Evolutionary conservation across 2,797 vertebrate genomes (phyloP), one percentile per base, ranked within the genome.

Genomic region (Microcaecilia unicolor): DNA sequence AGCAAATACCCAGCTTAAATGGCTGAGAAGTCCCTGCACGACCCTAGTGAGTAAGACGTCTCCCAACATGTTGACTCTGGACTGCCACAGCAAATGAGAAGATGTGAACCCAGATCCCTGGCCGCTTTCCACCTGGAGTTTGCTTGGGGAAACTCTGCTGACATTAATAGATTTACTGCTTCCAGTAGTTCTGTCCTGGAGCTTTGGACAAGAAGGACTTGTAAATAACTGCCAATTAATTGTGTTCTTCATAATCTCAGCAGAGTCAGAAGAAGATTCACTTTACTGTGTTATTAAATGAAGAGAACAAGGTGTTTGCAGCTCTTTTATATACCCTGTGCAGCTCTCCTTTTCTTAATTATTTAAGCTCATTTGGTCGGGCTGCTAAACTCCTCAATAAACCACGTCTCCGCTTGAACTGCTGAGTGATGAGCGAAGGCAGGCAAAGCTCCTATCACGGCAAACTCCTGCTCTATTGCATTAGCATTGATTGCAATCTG

Each of bases 191-290:
- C 21, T 28, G 16, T 29, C 11, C 53, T 19, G 27, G 28, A 36
- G 37, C 36, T 54, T 37, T 44, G 40, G 30, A 46, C 58, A 60
- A 7, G 6, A 33, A 45, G 0, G 21, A 38, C 46, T 54, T 51
- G 28, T 43, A 51, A 68, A 66, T 60, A 56, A 55, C 34, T 67
- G 49, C 31, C 39, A 54, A 58, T 65, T 63, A 57, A 66, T 44
- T 38, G 39, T 37, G 26, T 50, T 41, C 39, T 66, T 69, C 56
- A 41, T 59, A 58, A 55, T 67, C 64, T 33, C 44, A 25, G 30
- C 44, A 48, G 55, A 38, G 48, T 28, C 33, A 11, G 65, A 55
- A 10, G 1, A 4, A 45, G 44, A 50, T 58, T 49, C 44, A 61
- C 47, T 59, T 64, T 55, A 22, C 34, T 47, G 18, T 39, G 34